Percentiles rank a stretch among this genome's conserved stretches.
Conservation (phyloP, 2,113 vertebrate genomes). For the Eurypyga helias region DNA sequence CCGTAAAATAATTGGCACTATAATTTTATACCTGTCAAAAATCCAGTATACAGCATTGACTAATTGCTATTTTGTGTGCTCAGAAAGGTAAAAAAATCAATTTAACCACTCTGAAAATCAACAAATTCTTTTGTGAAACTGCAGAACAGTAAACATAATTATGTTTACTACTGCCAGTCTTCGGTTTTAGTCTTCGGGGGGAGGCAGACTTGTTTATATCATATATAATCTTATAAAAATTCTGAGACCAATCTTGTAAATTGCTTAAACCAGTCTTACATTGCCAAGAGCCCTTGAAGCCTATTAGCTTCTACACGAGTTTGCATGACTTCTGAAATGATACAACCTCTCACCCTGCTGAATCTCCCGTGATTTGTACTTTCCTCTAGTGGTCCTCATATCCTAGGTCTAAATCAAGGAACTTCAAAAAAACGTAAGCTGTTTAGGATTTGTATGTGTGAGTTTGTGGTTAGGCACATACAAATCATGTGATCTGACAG, state of each 20-base stretch:
- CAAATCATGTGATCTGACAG: neutral
- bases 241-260: neutral
- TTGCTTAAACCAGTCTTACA: neutral
- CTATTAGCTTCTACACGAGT: neutral
- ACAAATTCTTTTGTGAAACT: constrained; percentile 2
- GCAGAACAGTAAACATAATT: constrained; percentile 25
- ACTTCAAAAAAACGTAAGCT: neutral
- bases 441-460: neutral
- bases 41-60: constrained; percentile 30
- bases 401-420: neutral
- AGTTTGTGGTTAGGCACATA: no score
- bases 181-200: neutral
- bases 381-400: neutral
- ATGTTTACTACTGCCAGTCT: neutral
- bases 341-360: neutral
- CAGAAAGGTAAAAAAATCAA: constrained; percentile 70
- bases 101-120: constrained; percentile 47
- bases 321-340: neutral
- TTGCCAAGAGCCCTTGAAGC: neutral
- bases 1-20: constrained; percentile 59
- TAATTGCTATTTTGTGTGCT: constrained; percentile 70
- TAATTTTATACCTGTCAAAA: constrained; percentile 75
- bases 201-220: neutral
- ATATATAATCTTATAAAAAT: neutral
- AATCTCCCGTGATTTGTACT: neutral